Conservation (phyloP, 1,140 invertebrate genomes). For the Macrotrachela quadricornifera region DNA sequence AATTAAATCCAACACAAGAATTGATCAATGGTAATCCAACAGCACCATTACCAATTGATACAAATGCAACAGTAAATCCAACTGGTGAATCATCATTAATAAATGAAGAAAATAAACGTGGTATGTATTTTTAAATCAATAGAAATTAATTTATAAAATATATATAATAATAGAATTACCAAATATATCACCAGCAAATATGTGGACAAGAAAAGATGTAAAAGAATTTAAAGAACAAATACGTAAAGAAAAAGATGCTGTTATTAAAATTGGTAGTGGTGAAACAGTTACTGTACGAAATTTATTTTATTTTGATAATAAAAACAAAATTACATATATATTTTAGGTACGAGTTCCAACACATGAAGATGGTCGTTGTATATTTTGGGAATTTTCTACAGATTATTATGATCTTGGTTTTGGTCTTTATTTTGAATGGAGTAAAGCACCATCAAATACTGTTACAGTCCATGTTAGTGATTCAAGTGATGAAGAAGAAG, state of each 20-base stretch:
- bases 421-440: slow-evolving; percentile 95
- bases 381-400: slow-evolving; percentile 99
- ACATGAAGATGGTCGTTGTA: slow-evolving; percentile 65
- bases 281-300: slow-evolving; percentile 87
- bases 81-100: too few species aligned
- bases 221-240: slow-evolving; percentile 53
- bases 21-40: too few species aligned
- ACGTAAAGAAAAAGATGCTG: slow-evolving; percentile 58
- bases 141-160: too few species aligned
- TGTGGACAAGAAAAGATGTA: slow-evolving; percentile 81
- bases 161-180: slow-evolving; percentile 9
- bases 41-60: too few species aligned
- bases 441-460: slow-evolving; percentile 46
- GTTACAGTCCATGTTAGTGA: slow-evolving; percentile 61
- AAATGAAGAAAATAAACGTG: too few species aligned
- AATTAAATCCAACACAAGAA: too few species aligned
- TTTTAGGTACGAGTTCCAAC: slow-evolving; percentile 57
- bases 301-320: slow-evolving; percentile 17
- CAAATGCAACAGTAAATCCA: too few species aligned
- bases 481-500: slow-evolving; percentile 56
- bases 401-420: slow-evolving; percentile 95
- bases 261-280: slow-evolving; percentile 80
- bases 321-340: too few species aligned
- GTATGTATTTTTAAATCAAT: too few species aligned
- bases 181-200: slow-evolving; percentile 52